Evolutionary conservation across 2,113 vertebrate species (phyloP).

Genomic region (Bubo bubo): DNA sequence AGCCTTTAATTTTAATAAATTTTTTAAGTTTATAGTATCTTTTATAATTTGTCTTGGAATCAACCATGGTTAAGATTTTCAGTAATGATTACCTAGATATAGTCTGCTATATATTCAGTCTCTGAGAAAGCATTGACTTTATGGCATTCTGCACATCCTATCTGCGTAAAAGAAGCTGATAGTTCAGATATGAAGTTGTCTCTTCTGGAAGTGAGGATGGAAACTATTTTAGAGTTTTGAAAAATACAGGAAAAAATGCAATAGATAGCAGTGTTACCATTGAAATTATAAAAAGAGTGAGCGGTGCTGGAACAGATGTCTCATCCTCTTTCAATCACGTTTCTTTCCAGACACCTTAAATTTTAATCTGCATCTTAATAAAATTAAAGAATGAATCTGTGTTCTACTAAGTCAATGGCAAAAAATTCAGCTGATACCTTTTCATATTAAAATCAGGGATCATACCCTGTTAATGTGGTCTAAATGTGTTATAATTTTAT

Average conservation of each 20-base stretch:
- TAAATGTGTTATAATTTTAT: not conserved
- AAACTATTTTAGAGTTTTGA: not conserved
- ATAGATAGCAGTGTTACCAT: not conserved
- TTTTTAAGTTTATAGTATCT: not conserved
- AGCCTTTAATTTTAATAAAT: not conserved
- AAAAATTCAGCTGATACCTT: not conserved
- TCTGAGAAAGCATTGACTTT: not conserved
- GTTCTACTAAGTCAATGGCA: not conserved
- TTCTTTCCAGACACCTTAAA: not conserved
- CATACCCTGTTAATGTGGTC: not conserved
- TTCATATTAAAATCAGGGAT: not conserved
- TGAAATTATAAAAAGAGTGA: not conserved
- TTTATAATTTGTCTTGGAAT: not conserved
- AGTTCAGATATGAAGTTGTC: not conserved
- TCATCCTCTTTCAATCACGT: rapidly evolving
- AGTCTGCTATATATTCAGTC: not conserved
- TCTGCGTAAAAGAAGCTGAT: not conserved
- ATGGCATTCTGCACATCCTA: not conserved
- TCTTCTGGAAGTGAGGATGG: not conserved
- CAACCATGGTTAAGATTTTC: not conserved
- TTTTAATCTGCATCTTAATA: not conserved
- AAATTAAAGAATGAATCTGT: not conserved
- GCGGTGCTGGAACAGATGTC: not conserved
- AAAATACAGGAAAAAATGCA: not conserved
- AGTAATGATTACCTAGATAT: not conserved